Evolutionary conservation across 2,797 vertebrate genomes (phyloP), one percentile per base, ranked within the genome.

Genomic region (Pogonophryne albipinna): DNA sequence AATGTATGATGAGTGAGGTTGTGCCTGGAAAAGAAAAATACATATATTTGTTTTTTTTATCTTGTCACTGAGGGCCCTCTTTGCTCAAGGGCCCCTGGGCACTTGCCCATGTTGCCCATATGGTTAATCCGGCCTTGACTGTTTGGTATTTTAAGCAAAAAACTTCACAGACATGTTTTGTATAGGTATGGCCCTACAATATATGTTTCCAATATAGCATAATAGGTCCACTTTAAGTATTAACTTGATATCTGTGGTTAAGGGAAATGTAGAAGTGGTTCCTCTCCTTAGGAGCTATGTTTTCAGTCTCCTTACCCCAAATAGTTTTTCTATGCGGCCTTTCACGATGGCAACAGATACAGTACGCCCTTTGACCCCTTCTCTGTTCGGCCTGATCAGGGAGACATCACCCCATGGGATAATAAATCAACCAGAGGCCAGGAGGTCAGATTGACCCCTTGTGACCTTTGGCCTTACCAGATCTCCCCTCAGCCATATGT

Each of bases 371-470:
- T 61, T 88, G 85, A 87, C 89, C 82, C 51, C 45, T 72, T 9
- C 71, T 73, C 73, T 87, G 66, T 87, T 87, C 73, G 59, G 86
- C 85, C 85, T 19, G 6, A 86, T 70, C 42, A 69, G 57, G 59
- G 85, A 46, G 20, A 86, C 85, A 90, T 89, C 84, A 79, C 80
- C 84, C 85, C 79, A 16, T 53, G 74, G 79, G 84, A 90, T 92
- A 76, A 89, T 89, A 90, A 89, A 93, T 92, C 84, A 88, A 80
- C 80, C 66, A 62, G 51, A 84, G 87, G 89, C 77, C 80, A 78
- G 78, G 81, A 87, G 90, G 84, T 87, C 86, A 92, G 88, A 77
- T 72, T 82, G 87, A 92, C 87, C 92, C 83, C 85, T 15, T 0
- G 41, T 85, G 80, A 89, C 90, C 90, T 89, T 89, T 90, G 82